A percentile compares a stretch with the other conserved stretches of the same genome.
These are phyloP conservation scores for Kryptopterus vitreolus DNA, from an alignment of 2,797 vertebrate species.

Conservation along the genomic window DNA sequence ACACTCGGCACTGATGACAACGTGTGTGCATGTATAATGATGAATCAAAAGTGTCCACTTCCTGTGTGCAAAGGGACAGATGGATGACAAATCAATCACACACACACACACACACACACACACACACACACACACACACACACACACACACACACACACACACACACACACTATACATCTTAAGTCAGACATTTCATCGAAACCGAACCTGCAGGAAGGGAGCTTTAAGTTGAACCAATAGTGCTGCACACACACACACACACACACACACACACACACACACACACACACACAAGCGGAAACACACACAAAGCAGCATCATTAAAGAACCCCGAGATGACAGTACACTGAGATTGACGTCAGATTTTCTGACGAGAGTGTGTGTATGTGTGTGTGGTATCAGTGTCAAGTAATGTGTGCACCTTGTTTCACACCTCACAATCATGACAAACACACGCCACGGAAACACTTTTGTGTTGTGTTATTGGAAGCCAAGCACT, in stretches of 20 bases:
- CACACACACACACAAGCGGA: background rate
- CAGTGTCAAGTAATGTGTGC: background rate
- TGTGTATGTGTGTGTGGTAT: constrained; percentile 6
- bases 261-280: background rate
- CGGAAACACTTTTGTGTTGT: background rate
- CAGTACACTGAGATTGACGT: constrained; percentile 5
- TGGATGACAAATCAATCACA: constrained; percentile 38
- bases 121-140: constrained; percentile 12
- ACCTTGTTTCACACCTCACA: constrained; percentile 3
- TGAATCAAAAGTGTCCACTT: constrained; percentile 39
- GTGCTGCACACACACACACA: background rate
- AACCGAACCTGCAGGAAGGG: background rate
- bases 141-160: background rate
- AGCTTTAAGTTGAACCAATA: background rate
- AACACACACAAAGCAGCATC: background rate
- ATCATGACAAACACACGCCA: background rate
- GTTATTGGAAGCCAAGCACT: background rate
- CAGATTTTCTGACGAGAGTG: background rate
- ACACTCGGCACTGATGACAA: background rate
- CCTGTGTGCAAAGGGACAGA: constrained; percentile 50
- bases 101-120: constrained; percentile 5
- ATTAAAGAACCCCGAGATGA: background rate
- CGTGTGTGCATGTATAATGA: constrained; percentile 33
- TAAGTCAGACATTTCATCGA: background rate
- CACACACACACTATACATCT: background rate